These are phyloP conservation scores for Ciconia nigra DNA, from an alignment of 2,797 vertebrate genomes.

Conservation along the genomic window DNA sequence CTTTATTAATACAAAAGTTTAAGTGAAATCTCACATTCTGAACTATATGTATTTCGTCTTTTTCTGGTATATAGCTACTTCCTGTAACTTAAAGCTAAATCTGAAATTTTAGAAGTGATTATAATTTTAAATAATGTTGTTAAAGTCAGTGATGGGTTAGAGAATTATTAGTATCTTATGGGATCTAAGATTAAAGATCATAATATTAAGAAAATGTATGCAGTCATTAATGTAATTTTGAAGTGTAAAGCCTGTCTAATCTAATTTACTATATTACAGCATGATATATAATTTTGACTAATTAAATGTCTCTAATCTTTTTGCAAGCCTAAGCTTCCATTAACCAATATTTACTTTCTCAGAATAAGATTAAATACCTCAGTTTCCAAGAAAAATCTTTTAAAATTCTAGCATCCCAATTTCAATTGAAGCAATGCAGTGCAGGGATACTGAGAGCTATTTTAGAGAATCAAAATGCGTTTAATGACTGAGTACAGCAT, in stretches of 20 bases:
- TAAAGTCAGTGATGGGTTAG: not conserved
- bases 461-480: not conserved
- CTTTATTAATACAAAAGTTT: not conserved
- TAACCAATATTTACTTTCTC: conserved; percentile 30
- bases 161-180: not conserved
- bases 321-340: not conserved
- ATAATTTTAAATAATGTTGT: not conserved
- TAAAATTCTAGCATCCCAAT: not conserved
- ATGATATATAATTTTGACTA: not conserved
- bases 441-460: not conserved
- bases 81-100: not conserved
- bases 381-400: not conserved
- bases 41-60: not conserved
- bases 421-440: not conserved
- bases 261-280: not conserved
- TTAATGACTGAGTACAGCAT: not conserved
- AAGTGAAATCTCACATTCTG: not conserved
- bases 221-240: conserved; percentile 25
- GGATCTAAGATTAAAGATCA: conserved; percentile 19
- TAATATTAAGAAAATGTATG: not conserved
- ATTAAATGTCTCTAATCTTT: conserved; percentile 37
- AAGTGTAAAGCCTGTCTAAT: conserved; percentile 25
- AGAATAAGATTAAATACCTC: not conserved
- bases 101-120: not conserved
- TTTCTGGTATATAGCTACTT: not conserved